phyloP scores from a whole-genome alignment of 1,140 invertebrate genomes.

The Leptestheria dahalacensis region DNA sequence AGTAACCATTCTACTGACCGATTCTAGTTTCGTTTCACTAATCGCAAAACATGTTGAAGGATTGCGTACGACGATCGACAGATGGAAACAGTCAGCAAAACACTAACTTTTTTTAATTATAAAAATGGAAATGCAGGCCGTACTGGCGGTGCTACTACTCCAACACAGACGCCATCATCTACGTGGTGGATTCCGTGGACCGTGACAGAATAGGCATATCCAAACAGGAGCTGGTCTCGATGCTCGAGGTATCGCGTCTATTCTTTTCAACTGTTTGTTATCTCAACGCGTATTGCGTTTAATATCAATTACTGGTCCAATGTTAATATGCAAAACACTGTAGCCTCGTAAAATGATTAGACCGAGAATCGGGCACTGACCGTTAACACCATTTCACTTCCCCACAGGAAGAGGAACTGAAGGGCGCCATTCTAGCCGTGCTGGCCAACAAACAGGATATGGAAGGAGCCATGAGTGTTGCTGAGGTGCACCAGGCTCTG shows the following conservation, averaged over 20 bases:
- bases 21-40: no score
- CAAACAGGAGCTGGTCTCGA: conserved; percentile 92
- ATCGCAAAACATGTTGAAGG: no score
- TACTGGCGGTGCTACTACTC: conserved; percentile 99
- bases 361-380: background rate
- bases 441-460: conserved; percentile 99
- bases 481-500: conserved; percentile 91
- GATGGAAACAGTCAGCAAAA: no score
- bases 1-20: conserved; percentile 8
- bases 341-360: no score
- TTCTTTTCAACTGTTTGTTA: no score
- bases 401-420: conserved; percentile 83
- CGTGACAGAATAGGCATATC: conserved; percentile 96
- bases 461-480: conserved; percentile 85
- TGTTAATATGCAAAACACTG: no score
- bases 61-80: no score
- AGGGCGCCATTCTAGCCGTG: conserved; percentile 85
- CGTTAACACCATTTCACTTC: background rate
- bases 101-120: no score
- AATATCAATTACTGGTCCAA: no score
- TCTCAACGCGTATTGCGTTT: no score
- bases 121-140: conserved; percentile 53
- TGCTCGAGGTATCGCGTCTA: conserved; percentile 91
- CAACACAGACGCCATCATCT: conserved; percentile 99
- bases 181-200: conserved; percentile 98